A percentile compares a stretch with the other conserved stretches of the same genome.
Evolutionary conservation across 2,797 vertebrate species (phyloP).

Genomic region (Ateles fusciceps): DNA sequence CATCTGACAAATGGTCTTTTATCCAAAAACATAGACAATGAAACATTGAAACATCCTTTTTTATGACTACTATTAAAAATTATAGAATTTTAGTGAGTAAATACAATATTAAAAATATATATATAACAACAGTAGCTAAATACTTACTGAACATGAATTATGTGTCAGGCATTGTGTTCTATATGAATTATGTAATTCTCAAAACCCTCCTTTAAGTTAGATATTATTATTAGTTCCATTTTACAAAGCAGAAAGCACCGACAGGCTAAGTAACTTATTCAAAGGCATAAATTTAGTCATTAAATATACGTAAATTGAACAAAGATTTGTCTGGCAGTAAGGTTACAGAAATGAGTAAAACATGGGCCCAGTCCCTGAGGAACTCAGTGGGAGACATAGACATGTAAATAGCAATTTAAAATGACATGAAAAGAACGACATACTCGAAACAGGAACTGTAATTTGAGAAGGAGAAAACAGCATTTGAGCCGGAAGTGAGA

Average conservation of each 20-base stretch:
- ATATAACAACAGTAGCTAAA: not conserved
- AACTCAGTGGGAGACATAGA: not conserved
- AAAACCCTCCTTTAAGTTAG: not conserved
- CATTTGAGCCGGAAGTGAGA: not conserved
- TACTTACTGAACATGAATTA: not conserved
- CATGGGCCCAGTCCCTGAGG: not conserved
- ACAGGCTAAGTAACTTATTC: not conserved
- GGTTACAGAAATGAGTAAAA: constrained; percentile 28
- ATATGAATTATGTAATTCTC: not conserved
- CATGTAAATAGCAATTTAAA: not conserved
- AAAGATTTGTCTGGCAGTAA: not conserved
- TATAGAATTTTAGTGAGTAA: constrained; percentile 1
- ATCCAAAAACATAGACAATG: not conserved
- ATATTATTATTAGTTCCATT: not conserved
- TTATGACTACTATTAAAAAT: not conserved
- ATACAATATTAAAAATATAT: not conserved
- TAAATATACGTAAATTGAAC: not conserved
- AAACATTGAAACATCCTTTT: not conserved
- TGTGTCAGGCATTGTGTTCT: not conserved
- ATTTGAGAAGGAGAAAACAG: constrained; percentile 31
- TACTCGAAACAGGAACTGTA: constrained; percentile 6
- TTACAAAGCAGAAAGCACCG: constrained; percentile 20
- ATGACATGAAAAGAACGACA: not conserved
- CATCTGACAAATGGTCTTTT: not conserved
- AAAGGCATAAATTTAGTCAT: not conserved